Evolutionary conservation across 2,888 invertebrate genomes (phyloP), one percentile per base, ranked within the genome.

Genomic region (Bhutanitis thaidina): DNA sequence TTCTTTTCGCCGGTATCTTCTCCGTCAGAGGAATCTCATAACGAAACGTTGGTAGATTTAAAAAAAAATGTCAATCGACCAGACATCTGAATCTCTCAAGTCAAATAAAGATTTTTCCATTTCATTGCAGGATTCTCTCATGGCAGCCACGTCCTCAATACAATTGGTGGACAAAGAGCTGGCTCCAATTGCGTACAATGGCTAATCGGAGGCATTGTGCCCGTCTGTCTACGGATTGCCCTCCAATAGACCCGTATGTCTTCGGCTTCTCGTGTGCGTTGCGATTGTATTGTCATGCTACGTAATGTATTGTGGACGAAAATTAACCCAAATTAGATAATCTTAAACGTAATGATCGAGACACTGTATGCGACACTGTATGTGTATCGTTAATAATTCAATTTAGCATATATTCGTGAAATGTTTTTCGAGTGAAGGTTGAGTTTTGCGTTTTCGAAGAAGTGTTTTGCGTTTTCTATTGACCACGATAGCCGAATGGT

Each of bases 161-260:
- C 67, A 68, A 69, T 68, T 58, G 57, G 53, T 53, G 55, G 54
- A 69, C 69, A 67, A 69, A 66, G 59, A 52, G 61, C 60, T 51
- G 55, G 53, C 58, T 59, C 68, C 66, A 69, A 68, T 66, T 46
- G 47, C 9, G 40, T 43, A 61, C 60, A 66, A 67, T 60, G 53
- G 54, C 36, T 15, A 40, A 34, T 34, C 3, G 14, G 25, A 30
- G 14, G 55, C 54, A 52, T 56, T 58, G 62, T 62, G 55, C 45
- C 29, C 47, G 39, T 14, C 38, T 27, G 35, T 36, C 43, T 45
- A 53, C 57, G 48, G 54, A 64, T 62, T 62, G 65, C 53, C 32
- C 49, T 40, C 57, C 66, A 68, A 67, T 73, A 65, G 53, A 56
- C 74, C 74, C 74, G 64, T 73, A 74, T 74, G 56, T 52, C 45